phyloP scores from a whole-genome alignment of 2,113 vertebrate species.

The Passer domesticus region DNA sequence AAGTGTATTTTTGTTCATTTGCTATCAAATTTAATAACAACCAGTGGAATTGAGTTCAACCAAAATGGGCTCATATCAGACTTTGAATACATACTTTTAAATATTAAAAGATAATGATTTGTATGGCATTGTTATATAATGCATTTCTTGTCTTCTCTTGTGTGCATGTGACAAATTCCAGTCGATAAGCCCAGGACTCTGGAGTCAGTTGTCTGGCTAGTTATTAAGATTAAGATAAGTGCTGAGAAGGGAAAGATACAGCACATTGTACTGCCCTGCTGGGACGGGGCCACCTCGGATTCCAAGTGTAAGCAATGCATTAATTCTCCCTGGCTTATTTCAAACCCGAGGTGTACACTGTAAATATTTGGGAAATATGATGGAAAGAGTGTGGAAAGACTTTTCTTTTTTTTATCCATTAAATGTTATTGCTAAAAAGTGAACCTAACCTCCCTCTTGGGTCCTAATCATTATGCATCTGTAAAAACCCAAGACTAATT shows the following conservation, averaged over 20 bases:
- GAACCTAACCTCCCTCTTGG: neutral
- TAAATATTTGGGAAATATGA: slow-evolving; percentile 69
- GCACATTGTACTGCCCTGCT: slow-evolving; percentile 70
- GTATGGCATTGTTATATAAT: slow-evolving; percentile 74
- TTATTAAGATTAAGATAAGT: slow-evolving; percentile 87
- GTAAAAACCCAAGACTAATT: neutral
- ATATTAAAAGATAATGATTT: slow-evolving; percentile 77
- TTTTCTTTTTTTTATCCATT: slow-evolving; percentile 39
- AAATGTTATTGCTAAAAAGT: slow-evolving; percentile 13
- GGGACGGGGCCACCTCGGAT: slow-evolving; percentile 70
- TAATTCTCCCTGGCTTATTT: slow-evolving; percentile 72
- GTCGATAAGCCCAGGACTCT: slow-evolving; percentile 81
- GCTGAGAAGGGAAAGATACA: slow-evolving; percentile 75
- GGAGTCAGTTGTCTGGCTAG: slow-evolving; percentile 87
- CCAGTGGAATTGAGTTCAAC: slow-evolving; percentile 66
- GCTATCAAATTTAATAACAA: slow-evolving; percentile 71
- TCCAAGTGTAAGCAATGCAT: slow-evolving; percentile 75
- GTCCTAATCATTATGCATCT: neutral
- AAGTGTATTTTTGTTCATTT: slow-evolving; percentile 74
- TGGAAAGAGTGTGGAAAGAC: slow-evolving; percentile 53
- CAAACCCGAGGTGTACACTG: slow-evolving; percentile 55
- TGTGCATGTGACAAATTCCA: slow-evolving; percentile 79
- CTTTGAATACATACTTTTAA: slow-evolving; percentile 75
- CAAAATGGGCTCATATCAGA: slow-evolving; percentile 74
- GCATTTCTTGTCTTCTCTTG: slow-evolving; percentile 77